Percentiles rank a stretch among this genome's conserved stretches.
Evolutionary conservation across 2,113 vertebrate genomes (phyloP).

Genomic region (Oncorhynchus kisutch): DNA sequence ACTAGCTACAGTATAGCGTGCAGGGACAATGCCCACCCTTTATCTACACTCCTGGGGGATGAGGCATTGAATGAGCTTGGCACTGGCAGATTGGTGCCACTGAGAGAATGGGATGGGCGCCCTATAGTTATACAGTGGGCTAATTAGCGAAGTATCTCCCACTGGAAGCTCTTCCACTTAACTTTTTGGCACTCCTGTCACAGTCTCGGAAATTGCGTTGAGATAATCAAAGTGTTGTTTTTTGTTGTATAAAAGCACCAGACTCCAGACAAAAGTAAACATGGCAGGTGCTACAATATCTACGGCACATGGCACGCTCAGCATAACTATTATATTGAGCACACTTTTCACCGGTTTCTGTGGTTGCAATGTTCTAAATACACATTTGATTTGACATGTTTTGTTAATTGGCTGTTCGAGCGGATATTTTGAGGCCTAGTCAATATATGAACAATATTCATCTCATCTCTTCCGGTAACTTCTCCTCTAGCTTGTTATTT

Average conservation of each 20-base stretch:
- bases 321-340: too few species aligned
- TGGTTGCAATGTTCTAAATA: too few species aligned
- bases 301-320: too few species aligned
- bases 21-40: constrained; percentile 27
- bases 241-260: background rate
- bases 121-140: background rate
- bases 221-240: background rate
- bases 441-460: too few species aligned
- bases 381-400: too few species aligned
- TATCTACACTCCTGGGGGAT: constrained; percentile 34
- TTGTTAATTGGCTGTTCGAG: too few species aligned
- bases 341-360: too few species aligned
- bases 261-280: too few species aligned
- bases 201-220: background rate
- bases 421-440: too few species aligned
- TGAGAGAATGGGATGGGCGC: constrained; percentile 28
- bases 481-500: too few species aligned
- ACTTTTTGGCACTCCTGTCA: background rate
- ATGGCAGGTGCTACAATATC: too few species aligned
- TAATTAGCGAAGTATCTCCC: constrained; percentile 26
- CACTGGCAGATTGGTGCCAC: constrained; percentile 33
- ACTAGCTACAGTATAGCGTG: constrained; percentile 32
- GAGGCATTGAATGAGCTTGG: constrained; percentile 36
- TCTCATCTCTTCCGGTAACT: too few species aligned
- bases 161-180: background rate